Percentiles rank a stretch among this genome's conserved stretches.
phyloP scores from a whole-genome alignment of 2,797 vertebrate genomes.

The Eulemur rubriventer region DNA sequence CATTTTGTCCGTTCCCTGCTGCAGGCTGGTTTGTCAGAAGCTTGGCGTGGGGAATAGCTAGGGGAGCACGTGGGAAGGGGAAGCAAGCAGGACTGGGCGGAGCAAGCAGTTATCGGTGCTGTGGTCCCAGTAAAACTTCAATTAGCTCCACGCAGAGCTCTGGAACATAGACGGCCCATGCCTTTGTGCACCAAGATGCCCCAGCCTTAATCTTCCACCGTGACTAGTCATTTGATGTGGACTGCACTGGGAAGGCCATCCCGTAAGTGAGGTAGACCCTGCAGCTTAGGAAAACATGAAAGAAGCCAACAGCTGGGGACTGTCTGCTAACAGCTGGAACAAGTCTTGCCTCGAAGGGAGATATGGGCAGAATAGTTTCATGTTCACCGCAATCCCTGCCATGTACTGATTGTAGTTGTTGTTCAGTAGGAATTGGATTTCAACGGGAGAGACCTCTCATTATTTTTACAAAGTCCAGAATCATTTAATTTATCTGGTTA shows the following conservation, averaged over 20 bases:
- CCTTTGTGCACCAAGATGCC: neutral
- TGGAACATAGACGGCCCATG: neutral
- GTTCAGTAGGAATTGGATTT: neutral
- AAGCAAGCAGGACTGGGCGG: neutral
- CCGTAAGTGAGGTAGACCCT: neutral
- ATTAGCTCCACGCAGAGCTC: neutral
- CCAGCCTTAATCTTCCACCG: neutral
- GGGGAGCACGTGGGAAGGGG: neutral
- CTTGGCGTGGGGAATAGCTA: too few species aligned
- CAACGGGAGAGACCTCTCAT: neutral
- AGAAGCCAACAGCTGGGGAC: neutral
- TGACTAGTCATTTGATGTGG: neutral
- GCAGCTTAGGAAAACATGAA: neutral
- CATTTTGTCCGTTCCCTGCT: neutral
- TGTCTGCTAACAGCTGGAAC: neutral
- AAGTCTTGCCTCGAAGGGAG: neutral
- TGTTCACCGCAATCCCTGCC: neutral
- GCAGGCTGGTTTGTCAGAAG: neutral
- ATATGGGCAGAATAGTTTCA: neutral
- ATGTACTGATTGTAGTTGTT: neutral
- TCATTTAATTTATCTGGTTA: neutral
- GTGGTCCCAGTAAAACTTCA: neutral
- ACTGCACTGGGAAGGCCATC: neutral
- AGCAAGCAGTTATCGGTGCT: neutral
- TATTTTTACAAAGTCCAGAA: constrained; percentile 17